Evolutionary conservation across 2,113 vertebrate genomes (phyloP), one percentile per base, ranked within the genome.

Genomic region (Ursus arctos): DNA sequence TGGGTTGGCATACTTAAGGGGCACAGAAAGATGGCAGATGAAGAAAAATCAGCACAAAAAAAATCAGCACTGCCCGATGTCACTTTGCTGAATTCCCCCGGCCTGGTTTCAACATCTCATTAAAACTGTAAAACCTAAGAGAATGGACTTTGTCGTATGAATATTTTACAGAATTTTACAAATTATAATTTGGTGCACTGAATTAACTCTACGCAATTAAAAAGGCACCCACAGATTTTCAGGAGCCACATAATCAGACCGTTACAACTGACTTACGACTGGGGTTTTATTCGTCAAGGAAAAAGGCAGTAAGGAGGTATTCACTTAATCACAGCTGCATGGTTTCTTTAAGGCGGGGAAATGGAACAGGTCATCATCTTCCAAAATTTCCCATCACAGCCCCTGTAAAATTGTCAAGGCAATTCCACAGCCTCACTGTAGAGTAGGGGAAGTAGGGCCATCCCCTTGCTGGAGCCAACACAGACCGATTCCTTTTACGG

Each of bases 381-480:
- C 31, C 7, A 43, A n/a, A 71, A 51, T 16, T 79, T 49, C n/a
- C 55, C 59, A 36, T 22, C 24, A 36, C n/a, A 12, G 4, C 7
- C 15, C 18, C 6, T 51, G 49, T 36, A 49, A 9, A 82, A 80
- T 63, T 5, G 2, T 74, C 33, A 84, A 59, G 81, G 13, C 49
- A 65, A 36, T 79, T 67, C 69, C 4, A 33, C 26, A 7, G 67
- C 31, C 53, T 49, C 10, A 22, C 11, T 21, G 77, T 47, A 8
- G 18, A 81, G 31, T 0, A 1, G 51, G 4, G 9, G 7, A 65
- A n/a, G 9, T 14, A 5, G 11, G 49, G 4, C 4, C 7, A 9
- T 7, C 14, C 18, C 9, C 7, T 47, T 22, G 43, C 47, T 3
- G 15, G 11, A 51, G 47, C 81, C 55, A 10, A 36, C 5, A 18